Conservation (phyloP, 2,113 vertebrate species). For the Proterorhinus semilunaris region DNA sequence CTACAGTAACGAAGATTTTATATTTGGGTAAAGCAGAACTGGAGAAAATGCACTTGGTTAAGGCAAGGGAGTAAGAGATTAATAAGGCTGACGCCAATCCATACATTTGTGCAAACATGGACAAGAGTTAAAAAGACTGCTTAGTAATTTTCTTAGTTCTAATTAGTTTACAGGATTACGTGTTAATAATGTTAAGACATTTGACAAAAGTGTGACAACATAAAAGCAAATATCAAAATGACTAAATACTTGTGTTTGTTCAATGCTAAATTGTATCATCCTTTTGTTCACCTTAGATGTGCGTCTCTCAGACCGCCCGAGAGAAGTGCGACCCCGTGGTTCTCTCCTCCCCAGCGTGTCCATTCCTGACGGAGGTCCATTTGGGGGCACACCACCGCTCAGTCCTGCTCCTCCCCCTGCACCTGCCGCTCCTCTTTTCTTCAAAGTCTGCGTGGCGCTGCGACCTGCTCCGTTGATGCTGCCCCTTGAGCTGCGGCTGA, state of each 20-base stretch:
- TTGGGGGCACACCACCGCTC: slow-evolving; percentile 40
- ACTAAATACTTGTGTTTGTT: not conserved
- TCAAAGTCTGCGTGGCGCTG: slow-evolving; percentile 84
- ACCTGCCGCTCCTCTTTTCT: slow-evolving; percentile 77
- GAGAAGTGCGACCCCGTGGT: slow-evolving; percentile 84
- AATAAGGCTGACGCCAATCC: too few species aligned
- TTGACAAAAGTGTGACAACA: not conserved
- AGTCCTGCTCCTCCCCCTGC: slow-evolving; percentile 29
- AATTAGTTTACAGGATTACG: not conserved
- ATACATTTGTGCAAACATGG: too few species aligned
- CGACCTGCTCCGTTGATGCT: slow-evolving; percentile 88
- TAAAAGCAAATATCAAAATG: not conserved
- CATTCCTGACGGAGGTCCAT: slow-evolving; percentile 61
- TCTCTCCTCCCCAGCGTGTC: slow-evolving; percentile 84
- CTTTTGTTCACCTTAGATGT: slow-evolving; percentile 81
- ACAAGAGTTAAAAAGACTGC: too few species aligned
- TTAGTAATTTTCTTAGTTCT: not conserved
- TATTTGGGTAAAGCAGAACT: too few species aligned
- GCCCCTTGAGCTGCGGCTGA: slow-evolving; percentile 94
- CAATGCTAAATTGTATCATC: not conserved
- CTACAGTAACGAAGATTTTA: too few species aligned
- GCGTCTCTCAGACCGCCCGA: slow-evolving; percentile 89
- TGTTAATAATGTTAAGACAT: not conserved
- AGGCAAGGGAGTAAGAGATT: too few species aligned
- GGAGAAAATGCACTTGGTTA: too few species aligned